Percentiles rank a stretch among this genome's conserved stretches.
phyloP scores from a whole-genome alignment of 2,888 invertebrate species.

The Caenorhabditis sp. region DNA sequence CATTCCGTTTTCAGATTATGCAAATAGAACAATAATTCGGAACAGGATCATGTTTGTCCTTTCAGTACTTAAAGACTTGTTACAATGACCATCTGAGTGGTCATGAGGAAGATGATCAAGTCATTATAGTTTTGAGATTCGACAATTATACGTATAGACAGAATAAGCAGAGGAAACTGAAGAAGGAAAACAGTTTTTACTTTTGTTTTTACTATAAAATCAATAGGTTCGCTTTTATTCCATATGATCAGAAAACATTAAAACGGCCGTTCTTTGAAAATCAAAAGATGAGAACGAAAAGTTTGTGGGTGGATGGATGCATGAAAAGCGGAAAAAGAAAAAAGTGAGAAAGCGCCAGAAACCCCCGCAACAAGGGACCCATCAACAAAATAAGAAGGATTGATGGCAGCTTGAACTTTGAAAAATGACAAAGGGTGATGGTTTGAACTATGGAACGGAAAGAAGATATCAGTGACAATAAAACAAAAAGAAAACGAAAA shows the following conservation, averaged over 20 bases:
- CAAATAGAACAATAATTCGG: conserved; percentile 32
- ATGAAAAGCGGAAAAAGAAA: conserved; percentile 26
- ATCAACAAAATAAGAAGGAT: conserved; percentile 3
- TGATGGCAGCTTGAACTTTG: conserved; percentile 28
- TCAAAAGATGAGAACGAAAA: conserved; percentile 32
- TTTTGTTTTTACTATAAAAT: background rate
- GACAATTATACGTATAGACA: conserved; percentile 6
- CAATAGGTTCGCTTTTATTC: background rate
- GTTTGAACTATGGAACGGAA: background rate
- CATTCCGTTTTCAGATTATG: conserved; percentile 52
- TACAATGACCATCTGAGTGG: conserved; percentile 34
- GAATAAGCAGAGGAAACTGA: conserved; percentile 3
- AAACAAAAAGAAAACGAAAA: background rate
- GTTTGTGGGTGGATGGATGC: background rate
- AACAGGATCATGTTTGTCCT: conserved; percentile 35
- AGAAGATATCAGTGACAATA: background rate
- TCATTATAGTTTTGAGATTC: background rate
- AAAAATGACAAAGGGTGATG: conserved; percentile 15
- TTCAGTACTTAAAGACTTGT: conserved; percentile 22
- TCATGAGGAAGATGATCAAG: conserved; percentile 5
- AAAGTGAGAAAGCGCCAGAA: conserved; percentile 22
- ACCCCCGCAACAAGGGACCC: conserved; percentile 48
- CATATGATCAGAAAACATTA: background rate
- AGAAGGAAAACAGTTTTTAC: background rate
- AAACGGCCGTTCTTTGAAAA: conserved; percentile 41